Evolutionary conservation across 2,888 invertebrate species (phyloP).

Genomic region (Cephus pygmeus): DNA sequence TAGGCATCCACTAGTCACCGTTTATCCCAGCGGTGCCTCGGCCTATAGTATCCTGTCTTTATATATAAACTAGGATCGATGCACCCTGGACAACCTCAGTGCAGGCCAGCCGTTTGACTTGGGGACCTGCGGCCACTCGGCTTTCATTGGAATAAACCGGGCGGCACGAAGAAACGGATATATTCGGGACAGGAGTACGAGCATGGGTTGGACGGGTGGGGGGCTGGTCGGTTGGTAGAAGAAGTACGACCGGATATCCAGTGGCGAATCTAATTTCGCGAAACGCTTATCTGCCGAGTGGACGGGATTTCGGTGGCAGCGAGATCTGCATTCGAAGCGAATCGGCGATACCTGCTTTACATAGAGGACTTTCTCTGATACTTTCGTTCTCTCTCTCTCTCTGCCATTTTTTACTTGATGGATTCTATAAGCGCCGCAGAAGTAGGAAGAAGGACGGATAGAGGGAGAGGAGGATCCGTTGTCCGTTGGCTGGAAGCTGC

Average conservation of each 20-base stretch:
- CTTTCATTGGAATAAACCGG: not conserved
- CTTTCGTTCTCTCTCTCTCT: not conserved
- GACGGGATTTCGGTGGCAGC: constrained; percentile 23
- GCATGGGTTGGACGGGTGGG: not conserved
- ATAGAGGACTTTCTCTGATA: not conserved
- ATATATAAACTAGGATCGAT: not conserved
- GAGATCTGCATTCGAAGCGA: constrained; percentile 48
- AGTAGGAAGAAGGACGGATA: constrained; percentile 4
- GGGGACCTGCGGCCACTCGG: not conserved
- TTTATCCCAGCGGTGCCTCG: constrained; percentile 30
- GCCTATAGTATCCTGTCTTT: constrained; percentile 8
- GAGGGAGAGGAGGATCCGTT: constrained; percentile 40
- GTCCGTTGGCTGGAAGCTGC: constrained; percentile 46
- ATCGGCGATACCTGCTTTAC: constrained; percentile 37
- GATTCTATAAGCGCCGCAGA: constrained; percentile 2
- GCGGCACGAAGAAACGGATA: not conserved
- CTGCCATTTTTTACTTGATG: not conserved
- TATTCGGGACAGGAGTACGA: not conserved
- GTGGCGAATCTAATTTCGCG: constrained; percentile 53
- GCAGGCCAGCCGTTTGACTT: not conserved
- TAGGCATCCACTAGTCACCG: constrained; percentile 30
- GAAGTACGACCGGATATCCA: constrained; percentile 5
- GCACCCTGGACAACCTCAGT: not conserved
- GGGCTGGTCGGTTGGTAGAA: not conserved
- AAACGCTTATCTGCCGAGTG: constrained; percentile 39